phyloP scores from a whole-genome alignment of 2,113 vertebrate genomes.

The Carlito syrichta region DNA sequence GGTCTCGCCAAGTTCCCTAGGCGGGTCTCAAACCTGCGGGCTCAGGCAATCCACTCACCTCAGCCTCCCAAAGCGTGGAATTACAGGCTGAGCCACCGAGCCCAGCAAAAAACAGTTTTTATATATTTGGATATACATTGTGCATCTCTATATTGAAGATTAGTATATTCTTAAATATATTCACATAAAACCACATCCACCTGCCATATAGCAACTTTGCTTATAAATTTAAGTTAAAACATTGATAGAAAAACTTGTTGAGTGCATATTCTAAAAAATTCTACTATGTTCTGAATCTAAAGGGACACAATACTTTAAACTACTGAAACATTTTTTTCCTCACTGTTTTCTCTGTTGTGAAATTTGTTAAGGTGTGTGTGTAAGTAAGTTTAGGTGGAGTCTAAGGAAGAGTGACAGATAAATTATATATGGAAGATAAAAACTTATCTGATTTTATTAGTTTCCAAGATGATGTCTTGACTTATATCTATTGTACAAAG shows the following conservation, averaged over 20 bases:
- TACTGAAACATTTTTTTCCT: neutral
- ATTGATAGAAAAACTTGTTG: neutral
- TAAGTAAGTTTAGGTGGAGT: slow-evolving; percentile 26
- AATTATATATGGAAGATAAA: neutral
- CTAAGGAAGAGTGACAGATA: neutral
- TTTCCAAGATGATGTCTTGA: neutral
- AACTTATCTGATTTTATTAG: neutral
- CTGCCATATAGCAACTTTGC: neutral
- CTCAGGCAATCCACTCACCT: too few relatives aligned
- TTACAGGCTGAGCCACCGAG: too few relatives aligned
- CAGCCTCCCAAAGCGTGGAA: too few relatives aligned
- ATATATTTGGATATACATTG: neutral
- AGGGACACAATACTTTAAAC: too few relatives aligned
- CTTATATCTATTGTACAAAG: neutral
- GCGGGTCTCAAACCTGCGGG: too few relatives aligned
- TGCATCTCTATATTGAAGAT: neutral
- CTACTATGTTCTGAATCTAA: neutral
- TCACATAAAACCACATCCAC: neutral
- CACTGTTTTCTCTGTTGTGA: neutral
- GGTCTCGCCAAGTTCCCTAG: too few relatives aligned
- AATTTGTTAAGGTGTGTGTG: neutral
- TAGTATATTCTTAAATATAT: neutral
- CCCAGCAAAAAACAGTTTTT: slow-evolving; percentile 35
- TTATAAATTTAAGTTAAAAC: slow-evolving; percentile 36
- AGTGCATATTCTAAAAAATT: neutral